These are phyloP conservation scores for Microcebus lehilahytsara DNA, from an alignment of 2,113 vertebrate genomes.

Conservation along the genomic window DNA sequence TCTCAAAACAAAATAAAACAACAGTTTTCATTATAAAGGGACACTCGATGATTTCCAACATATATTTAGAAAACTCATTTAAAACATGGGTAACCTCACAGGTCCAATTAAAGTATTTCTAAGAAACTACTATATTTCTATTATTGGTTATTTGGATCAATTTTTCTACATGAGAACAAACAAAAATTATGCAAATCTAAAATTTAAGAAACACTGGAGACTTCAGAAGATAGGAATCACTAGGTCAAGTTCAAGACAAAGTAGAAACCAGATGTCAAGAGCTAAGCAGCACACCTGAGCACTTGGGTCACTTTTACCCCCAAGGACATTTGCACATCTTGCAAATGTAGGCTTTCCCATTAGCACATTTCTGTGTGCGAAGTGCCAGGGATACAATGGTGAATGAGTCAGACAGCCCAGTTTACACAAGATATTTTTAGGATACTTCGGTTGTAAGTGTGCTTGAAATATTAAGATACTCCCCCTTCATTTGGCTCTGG, in stretches of 20 bases:
- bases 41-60: not conserved
- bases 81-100: not conserved
- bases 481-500: not conserved
- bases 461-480: conserved; percentile 25
- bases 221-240: not conserved
- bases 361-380: not conserved
- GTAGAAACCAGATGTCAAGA: not conserved
- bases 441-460: not conserved
- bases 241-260: not conserved
- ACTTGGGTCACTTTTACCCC: not conserved
- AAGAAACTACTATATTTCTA: not conserved
- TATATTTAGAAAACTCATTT: not conserved
- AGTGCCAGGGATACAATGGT: not conserved
- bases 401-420: not conserved
- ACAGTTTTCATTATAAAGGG: not conserved
- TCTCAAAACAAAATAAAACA: not conserved
- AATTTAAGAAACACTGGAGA: not conserved
- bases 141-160: not conserved
- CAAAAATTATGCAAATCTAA: not conserved
- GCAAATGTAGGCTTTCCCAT: not conserved
- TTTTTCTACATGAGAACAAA: not conserved
- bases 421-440: conserved; percentile 10
- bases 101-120: not conserved
- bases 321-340: not conserved
- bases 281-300: not conserved